Evolutionary conservation across 1,140 invertebrate genomes (phyloP).

Genomic region (Drosophila kepulauana): DNA sequence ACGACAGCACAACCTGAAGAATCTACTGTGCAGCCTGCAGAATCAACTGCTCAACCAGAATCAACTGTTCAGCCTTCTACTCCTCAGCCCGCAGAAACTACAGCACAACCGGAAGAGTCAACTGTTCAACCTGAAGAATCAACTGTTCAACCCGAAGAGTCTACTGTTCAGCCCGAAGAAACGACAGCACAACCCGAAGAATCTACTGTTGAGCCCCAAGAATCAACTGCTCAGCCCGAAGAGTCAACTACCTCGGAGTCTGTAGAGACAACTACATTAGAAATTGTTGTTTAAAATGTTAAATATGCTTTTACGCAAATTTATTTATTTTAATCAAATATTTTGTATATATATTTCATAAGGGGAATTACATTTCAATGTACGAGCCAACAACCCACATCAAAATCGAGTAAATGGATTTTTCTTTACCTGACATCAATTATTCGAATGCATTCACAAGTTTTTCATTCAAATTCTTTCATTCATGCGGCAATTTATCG

Average conservation of each 20-base stretch:
- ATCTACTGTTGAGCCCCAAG: neutral
- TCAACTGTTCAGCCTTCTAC: too few species aligned
- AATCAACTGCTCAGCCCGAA: constrained; percentile 9
- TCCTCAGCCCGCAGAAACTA: constrained; percentile 3
- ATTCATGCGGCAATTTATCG: constrained; percentile 66
- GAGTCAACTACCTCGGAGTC: constrained; percentile 8
- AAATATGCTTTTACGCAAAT: neutral
- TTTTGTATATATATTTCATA: constrained; percentile 1
- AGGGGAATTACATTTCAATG: constrained; percentile 5
- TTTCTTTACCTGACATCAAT: constrained; percentile 26
- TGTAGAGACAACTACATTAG: neutral
- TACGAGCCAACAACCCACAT: constrained; percentile 11
- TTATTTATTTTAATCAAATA: constrained; percentile 6
- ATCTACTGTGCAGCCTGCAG: too few species aligned
- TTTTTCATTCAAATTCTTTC: constrained; percentile 27
- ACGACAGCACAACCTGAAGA: too few species aligned
- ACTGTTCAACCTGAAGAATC: constrained; percentile 10
- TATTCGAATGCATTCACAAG: constrained; percentile 42
- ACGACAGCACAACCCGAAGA: constrained; percentile 11
- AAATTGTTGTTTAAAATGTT: neutral
- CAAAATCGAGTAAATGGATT: neutral
- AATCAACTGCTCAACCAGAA: too few species aligned
- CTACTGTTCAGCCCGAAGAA: constrained; percentile 8
- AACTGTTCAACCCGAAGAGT: constrained; percentile 5
- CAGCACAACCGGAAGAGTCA: constrained; percentile 4